Conservation (phyloP, 2,113 vertebrate genomes). For the Salvelinus fontinalis region DNA sequence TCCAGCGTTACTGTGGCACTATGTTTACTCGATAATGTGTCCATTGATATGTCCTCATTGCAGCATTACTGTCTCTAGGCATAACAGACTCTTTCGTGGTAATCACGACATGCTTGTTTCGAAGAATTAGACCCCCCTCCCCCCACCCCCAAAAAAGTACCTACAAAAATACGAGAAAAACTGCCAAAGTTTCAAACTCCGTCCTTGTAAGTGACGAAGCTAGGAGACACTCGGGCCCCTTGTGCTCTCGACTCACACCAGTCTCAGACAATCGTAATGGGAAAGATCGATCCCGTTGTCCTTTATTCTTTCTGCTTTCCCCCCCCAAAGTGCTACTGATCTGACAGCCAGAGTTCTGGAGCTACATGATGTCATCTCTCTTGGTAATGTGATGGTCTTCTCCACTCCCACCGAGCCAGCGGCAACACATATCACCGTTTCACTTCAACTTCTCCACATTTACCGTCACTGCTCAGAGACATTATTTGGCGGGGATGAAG, state of each 20-base stretch:
- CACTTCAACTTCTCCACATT: constrained; percentile 40
- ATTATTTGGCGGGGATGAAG: constrained; percentile 44
- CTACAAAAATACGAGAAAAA: neutral
- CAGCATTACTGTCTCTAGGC: neutral
- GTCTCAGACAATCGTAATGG: constrained; percentile 10
- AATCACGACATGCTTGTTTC: no score
- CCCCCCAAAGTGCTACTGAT: constrained; percentile 34
- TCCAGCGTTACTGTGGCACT: neutral
- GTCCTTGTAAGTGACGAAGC: neutral
- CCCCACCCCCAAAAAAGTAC: neutral
- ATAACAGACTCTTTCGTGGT: neutral
- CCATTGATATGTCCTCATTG: neutral
- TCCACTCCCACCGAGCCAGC: constrained; percentile 9
- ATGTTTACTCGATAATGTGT: neutral
- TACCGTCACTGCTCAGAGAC: constrained; percentile 57
- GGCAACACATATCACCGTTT: constrained; percentile 18
- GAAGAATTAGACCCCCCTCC: no score
- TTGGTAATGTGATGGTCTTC: constrained; percentile 58
- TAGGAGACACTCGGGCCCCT: neutral
- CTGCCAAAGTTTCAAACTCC: neutral
- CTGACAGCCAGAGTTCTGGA: constrained; percentile 51
- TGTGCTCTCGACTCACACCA: neutral
- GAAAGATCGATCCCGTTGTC: neutral
- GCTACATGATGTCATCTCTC: constrained; percentile 69
- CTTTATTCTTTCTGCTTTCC: neutral